Evolutionary conservation across 2,888 invertebrate genomes (phyloP).

Genomic region (Lithophane ornitopus): DNA sequence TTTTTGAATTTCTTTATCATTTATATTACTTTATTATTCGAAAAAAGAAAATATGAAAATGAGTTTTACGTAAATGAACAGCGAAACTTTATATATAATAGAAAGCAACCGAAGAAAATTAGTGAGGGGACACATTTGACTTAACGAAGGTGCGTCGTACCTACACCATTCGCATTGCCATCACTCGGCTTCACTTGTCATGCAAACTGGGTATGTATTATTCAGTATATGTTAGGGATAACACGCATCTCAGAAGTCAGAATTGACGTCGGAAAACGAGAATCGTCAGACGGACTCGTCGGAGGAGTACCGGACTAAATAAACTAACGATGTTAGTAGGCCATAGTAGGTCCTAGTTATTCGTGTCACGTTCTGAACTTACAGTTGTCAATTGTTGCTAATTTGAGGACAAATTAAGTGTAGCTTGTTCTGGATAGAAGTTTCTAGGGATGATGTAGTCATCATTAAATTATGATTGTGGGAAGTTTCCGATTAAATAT

Average conservation of each 20-base stretch:
- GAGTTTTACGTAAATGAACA: neutral
- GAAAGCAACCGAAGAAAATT: constrained; percentile 33
- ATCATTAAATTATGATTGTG: constrained; percentile 19
- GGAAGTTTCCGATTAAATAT: neutral
- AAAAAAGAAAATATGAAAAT: neutral
- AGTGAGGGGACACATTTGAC: constrained; percentile 26
- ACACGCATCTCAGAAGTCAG: constrained; percentile 69
- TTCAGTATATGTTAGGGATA: constrained; percentile 72
- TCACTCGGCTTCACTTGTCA: constrained; percentile 71
- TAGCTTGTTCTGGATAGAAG: constrained; percentile 46
- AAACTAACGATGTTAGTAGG: constrained; percentile 52
- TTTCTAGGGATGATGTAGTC: constrained; percentile 25
- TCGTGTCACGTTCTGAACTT: constrained; percentile 57
- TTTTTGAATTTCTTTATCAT: neutral
- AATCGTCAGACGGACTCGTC: constrained; percentile 52
- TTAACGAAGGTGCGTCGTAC: constrained; percentile 37
- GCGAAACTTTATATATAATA: constrained; percentile 18
- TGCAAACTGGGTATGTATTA: constrained; percentile 78
- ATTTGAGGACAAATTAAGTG: constrained; percentile 58
- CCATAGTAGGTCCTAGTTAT: constrained; percentile 27
- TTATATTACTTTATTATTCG: too few relatives aligned
- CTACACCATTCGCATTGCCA: constrained; percentile 42
- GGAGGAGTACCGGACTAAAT: constrained; percentile 43
- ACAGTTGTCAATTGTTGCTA: constrained; percentile 64
- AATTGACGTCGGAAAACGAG: constrained; percentile 73